These are phyloP conservation scores for Aphelenchoides besseyi DNA, from an alignment of 1,140 invertebrate genomes.

Conservation along the genomic window DNA sequence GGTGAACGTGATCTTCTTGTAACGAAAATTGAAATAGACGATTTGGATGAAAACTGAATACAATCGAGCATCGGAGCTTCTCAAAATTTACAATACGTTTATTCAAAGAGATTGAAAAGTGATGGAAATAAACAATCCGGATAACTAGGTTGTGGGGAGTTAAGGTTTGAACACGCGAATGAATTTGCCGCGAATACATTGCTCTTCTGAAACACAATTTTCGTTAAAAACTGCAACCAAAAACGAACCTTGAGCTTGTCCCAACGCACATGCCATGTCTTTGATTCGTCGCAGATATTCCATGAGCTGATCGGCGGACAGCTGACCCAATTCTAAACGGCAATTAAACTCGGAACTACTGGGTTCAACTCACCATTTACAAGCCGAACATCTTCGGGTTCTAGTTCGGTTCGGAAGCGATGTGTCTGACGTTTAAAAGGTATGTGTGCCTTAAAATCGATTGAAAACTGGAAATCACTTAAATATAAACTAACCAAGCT, in stretches of 20 bases:
- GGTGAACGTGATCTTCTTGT: no score
- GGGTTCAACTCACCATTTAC: slow-evolving; percentile 34
- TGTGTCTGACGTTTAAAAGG: slow-evolving; percentile 5
- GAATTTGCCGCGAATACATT: slow-evolving; percentile 25
- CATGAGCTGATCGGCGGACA: slow-evolving; percentile 48
- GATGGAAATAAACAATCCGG: neutral
- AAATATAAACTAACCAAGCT: neutral
- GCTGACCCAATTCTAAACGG: slow-evolving; percentile 41
- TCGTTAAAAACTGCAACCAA: no score
- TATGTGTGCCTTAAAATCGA: neutral
- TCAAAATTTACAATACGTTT: neutral
- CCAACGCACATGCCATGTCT: slow-evolving; percentile 16
- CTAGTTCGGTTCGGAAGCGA: slow-evolving; percentile 42
- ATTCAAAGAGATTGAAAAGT: neutral
- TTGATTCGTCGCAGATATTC: slow-evolving; percentile 43
- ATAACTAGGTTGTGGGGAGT: neutral
- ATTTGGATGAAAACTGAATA: neutral
- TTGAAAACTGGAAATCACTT: neutral
- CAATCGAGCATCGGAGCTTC: no score
- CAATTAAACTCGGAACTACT: neutral
- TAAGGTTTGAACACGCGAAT: slow-evolving; percentile 1
- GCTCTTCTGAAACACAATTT: slow-evolving; percentile 18
- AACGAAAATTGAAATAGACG: neutral
- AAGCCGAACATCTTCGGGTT: slow-evolving; percentile 44
- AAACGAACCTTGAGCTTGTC: slow-evolving; percentile 17